phyloP scores from a whole-genome alignment of 2,113 vertebrate species.

The Campylomormyrus numenius region DNA sequence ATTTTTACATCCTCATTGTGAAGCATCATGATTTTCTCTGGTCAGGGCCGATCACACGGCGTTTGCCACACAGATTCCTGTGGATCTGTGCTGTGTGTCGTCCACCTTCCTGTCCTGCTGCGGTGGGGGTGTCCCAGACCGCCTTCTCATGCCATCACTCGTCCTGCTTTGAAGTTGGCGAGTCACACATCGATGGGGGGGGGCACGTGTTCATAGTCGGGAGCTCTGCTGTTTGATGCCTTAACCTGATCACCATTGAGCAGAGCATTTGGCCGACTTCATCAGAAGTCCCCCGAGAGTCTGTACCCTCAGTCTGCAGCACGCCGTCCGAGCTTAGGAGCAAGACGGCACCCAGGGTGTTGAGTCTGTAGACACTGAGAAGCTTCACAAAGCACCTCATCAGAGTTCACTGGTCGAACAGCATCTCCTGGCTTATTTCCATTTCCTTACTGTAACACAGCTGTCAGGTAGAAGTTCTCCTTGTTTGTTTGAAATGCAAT shows the following conservation, averaged over 20 bases:
- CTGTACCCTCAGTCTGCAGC: neutral
- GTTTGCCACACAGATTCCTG: neutral
- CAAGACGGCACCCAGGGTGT: neutral
- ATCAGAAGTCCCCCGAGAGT: neutral
- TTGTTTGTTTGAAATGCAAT: neutral
- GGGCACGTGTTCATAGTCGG: neutral
- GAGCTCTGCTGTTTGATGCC: constrained; percentile 57
- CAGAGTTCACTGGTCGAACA: neutral
- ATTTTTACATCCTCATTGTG: constrained; percentile 1
- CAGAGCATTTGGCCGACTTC: constrained; percentile 25
- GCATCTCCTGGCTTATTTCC: neutral
- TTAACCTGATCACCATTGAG: constrained; percentile 51
- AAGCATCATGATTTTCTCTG: neutral
- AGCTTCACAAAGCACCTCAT: neutral
- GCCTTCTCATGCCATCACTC: neutral
- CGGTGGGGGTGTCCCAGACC: neutral
- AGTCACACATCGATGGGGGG: no score
- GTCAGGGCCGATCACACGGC: neutral
- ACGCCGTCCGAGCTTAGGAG: neutral
- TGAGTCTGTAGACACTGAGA: neutral
- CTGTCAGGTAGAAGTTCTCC: neutral
- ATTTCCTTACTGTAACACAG: neutral
- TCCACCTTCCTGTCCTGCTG: neutral
- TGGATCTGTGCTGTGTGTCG: neutral
- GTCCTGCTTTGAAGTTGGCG: neutral